Evolutionary conservation across 2,888 invertebrate genomes (phyloP), one percentile per base, ranked within the genome.

Genomic region (Melangyna quadrimaculata): DNA sequence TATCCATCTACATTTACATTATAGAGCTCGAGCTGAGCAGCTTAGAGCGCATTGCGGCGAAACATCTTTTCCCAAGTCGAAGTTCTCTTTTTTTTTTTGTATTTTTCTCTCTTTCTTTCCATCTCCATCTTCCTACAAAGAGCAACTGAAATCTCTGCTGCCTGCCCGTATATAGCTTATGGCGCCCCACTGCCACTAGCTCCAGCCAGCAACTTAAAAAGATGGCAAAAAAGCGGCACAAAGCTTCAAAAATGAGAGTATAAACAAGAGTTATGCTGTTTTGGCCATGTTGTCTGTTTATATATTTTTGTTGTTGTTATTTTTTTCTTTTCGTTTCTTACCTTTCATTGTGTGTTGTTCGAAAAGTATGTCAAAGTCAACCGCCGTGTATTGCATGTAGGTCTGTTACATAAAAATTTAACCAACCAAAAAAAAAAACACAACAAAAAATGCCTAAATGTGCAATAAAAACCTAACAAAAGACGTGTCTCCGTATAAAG

Each of bases 351-450:
- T 67, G 67, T 72, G 57, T 27, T 69, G 57, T 43, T 63, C 65
- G 61, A 24, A 87, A 87, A 87, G 87, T 87, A 78, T 87, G 87
- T 87, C 87, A 87, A 87, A 87, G 87, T 87, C 87, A 87, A 74
- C 74, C 78, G 87, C 78, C 83, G 79, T 74, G 59, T 57, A 83
- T 84, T 84, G 84, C 84, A 79, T 78, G 87, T 78, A 74, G 82
- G 87, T 82, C 87, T 81, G 82, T 87, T 87, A 87, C 87, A 87
- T 87, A 87, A 82, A 78, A 48, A 69, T 61, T 24, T 3, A 70
- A n/a, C n/a, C n/a, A n/a, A n/a, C n/a, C n/a, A 65, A 74, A 57
- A 78, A 70, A 73, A 55, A 82, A 67, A 67, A 45, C 65, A 29
- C 29, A 40, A 79, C 45, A 51, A 75, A 53, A 75, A 79, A 72